A percentile compares a stretch with the other conserved stretches of the same genome.
These are phyloP conservation scores for Corvus hawaiiensis DNA, from an alignment of 2,113 vertebrate species.

Conservation along the genomic window DNA sequence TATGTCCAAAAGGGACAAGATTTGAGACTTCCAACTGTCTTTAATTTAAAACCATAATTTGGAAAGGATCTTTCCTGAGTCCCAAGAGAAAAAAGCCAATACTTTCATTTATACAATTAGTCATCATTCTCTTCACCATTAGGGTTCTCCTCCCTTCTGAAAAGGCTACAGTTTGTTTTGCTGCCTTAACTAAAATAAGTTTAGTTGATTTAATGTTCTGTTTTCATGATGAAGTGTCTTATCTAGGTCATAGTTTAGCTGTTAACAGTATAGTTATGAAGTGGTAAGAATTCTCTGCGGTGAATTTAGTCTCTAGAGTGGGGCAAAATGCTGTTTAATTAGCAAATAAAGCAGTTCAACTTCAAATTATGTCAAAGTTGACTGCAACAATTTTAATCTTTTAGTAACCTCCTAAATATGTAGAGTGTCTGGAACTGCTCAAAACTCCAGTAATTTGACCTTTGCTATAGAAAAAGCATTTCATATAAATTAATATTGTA, in stretches of 20 bases:
- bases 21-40: background rate
- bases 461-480: background rate
- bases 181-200: background rate
- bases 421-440: constrained; percentile 7
- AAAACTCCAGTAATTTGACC: background rate
- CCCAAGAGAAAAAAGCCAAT: background rate
- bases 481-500: background rate
- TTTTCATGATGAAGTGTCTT: constrained; percentile 13
- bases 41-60: constrained; percentile 36
- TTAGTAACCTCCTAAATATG: background rate
- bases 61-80: background rate
- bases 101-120: background rate
- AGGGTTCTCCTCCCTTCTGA: background rate
- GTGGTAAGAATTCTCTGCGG: constrained; percentile 3
- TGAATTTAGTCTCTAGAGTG: constrained; percentile 15
- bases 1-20: background rate
- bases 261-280: constrained; percentile 42
- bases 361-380: constrained; percentile 17
- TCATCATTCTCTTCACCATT: background rate
- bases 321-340: constrained; percentile 4
- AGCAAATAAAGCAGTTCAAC: background rate
- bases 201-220: constrained; percentile 29
- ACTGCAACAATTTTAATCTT: constrained; percentile 32
- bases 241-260: constrained; percentile 11
- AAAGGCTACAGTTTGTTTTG: constrained; percentile 9